A percentile compares a stretch with the other conserved stretches of the same genome.
These are phyloP conservation scores for Zonotrichia albicollis DNA, from an alignment of 2,797 vertebrate genomes.

Conservation along the genomic window DNA sequence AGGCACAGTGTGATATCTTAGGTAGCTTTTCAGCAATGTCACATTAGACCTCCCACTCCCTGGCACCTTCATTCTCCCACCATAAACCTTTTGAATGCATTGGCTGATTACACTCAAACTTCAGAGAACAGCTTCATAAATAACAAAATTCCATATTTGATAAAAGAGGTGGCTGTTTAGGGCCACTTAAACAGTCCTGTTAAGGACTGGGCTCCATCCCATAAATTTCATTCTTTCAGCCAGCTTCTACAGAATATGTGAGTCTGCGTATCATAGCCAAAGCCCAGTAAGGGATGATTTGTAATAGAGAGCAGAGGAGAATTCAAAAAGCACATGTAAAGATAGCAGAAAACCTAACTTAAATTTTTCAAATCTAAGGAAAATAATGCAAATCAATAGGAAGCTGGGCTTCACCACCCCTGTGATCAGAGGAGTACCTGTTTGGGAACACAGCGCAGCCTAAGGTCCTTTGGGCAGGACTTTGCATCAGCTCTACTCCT, in stretches of 20 bases:
- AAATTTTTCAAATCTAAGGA: background rate
- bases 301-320: background rate
- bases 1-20: background rate
- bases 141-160: background rate
- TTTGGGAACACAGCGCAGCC: background rate
- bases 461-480: background rate
- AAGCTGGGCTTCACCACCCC: background rate
- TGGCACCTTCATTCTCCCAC: background rate
- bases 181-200: background rate
- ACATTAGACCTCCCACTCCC: background rate
- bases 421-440: background rate
- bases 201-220: background rate
- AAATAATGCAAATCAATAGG: background rate
- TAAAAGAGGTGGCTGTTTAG: background rate
- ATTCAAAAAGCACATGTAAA: background rate
- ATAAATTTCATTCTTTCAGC: background rate
- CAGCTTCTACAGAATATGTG: background rate
- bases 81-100: background rate
- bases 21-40: background rate
- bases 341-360: background rate
- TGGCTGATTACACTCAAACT: background rate
- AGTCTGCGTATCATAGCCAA: background rate
- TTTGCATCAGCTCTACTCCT: background rate
- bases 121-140: background rate
- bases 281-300: background rate